Conservation (phyloP, 1,140 invertebrate species). For the Trachelipus rathkii region DNA sequence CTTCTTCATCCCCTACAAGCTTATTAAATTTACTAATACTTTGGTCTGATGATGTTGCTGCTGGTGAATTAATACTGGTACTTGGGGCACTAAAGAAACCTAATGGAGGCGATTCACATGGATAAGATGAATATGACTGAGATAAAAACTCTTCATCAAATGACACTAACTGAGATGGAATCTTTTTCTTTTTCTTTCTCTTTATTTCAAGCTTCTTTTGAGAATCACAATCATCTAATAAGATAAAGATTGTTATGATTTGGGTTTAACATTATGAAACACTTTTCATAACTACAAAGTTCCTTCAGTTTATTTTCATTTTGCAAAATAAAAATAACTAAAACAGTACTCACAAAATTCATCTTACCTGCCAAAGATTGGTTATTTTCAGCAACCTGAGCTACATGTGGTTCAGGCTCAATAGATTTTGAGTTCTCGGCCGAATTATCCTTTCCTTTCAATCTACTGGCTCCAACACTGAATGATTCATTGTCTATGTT, state of each 20-base stretch:
- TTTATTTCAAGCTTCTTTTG: conserved; percentile 16
- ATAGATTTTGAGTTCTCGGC: conserved; percentile 32
- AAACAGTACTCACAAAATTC: no score
- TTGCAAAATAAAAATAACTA: no score
- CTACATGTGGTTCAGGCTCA: conserved; percentile 51
- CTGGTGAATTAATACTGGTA: conserved; percentile 61
- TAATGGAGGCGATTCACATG: neutral
- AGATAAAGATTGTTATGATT: no score
- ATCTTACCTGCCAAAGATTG: no score
- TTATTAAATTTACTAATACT: neutral
- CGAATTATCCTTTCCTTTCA: conserved; percentile 22
- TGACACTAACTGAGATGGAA: conserved; percentile 25
- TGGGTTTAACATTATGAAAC: no score
- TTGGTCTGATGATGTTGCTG: conserved; percentile 8
- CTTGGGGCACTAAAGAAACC: conserved; percentile 55
- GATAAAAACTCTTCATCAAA: conserved; percentile 30
- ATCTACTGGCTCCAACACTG: conserved; percentile 54
- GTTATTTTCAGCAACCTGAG: conserved; percentile 19
- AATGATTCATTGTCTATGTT: conserved; percentile 79
- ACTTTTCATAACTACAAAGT: no score
- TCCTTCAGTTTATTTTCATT: no score
- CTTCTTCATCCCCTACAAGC: neutral
- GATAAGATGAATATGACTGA: neutral
- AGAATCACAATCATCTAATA: neutral
- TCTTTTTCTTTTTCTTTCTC: conserved; percentile 25